Base-by-base conservation (phyloP, 92 coral and sea anemone genomes). In the Parazoanthus darwini region DNA sequence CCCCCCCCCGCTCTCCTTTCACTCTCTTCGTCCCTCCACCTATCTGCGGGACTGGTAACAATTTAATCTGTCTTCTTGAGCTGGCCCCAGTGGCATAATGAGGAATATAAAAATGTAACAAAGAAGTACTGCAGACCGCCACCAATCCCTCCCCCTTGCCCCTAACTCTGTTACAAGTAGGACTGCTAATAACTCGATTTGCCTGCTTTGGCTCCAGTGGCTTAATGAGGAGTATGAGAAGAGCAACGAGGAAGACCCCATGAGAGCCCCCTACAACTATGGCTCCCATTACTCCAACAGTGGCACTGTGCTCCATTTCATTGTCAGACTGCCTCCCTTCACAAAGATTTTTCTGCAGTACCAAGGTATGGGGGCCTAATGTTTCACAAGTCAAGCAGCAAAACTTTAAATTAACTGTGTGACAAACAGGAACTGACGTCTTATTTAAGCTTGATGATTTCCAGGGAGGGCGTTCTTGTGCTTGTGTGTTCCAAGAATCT, bases 271-370 rank as follows among this genome's bases (percentile, higher is more conserved):
- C 7, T 96, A 95, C 89, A 98, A 96, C 86, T 96, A 96, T 38
- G 98, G 98, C 59, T 96, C 98, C 8, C 98, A 96, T 74, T 96
- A 96, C 59, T 96, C 98, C 0, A 96, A 96, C 95, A 96, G 98
- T 88, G 98, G 98, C 25, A 96, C 98, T n/a, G 98, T 96, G 26
- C 88, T 96, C 7, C 98, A 96, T 90, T 96, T 96, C 56, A 93
- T 95, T 3, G 98, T 96, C 29, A 87, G 98, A 35, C 95, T 96
- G 16, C 96, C 98, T 18, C 98, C 98, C 20, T 96, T 95, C 82
- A 96, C 98, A 37, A 95, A 95, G 91, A 96, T 96, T 93, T 95
- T 96, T 82, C 88, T 95, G 5, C 95, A 95, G 23, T 96, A 96
- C 77, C 98, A 96, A 92, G 98, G 98, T 92, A 86, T 51, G 33